phyloP scores from a whole-genome alignment of 2,888 invertebrate species.

The Acheta domesticus region DNA sequence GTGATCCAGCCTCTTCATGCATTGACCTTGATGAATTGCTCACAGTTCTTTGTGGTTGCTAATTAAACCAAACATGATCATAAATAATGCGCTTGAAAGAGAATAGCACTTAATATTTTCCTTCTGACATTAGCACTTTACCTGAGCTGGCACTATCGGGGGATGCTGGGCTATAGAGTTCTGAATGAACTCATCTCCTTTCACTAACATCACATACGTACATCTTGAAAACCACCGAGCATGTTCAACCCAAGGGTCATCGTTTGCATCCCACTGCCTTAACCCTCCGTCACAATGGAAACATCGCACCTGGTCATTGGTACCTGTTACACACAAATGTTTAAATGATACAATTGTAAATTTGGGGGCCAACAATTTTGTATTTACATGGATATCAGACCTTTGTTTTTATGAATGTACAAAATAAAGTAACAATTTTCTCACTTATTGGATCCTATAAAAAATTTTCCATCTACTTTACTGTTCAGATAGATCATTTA shows the following conservation, averaged over 20 bases:
- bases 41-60: no score
- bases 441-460: no score
- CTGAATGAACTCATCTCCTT: slow-evolving; percentile 75
- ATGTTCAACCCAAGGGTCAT: slow-evolving; percentile 92
- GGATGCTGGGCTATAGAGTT: slow-evolving; percentile 37
- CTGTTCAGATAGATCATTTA: no score
- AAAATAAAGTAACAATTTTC: not conserved
- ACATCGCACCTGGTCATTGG: slow-evolving; percentile 68
- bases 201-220: slow-evolving; percentile 74
- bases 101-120: no score
- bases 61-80: no score
- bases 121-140: not conserved
- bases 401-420: not conserved
- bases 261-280: slow-evolving; percentile 83
- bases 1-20: not conserved
- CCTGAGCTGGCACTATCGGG: slow-evolving; percentile 23
- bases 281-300: slow-evolving; percentile 94
- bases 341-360: not conserved
- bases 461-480: no score
- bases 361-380: not conserved
- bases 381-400: not conserved
- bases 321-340: slow-evolving; percentile 39
- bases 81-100: no score
- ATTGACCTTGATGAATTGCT: no score
- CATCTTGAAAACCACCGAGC: slow-evolving; percentile 91